These are phyloP conservation scores for Zoanthus gigantus DNA, from an alignment of 92 coral and sea anemone species.

Conservation along the genomic window DNA sequence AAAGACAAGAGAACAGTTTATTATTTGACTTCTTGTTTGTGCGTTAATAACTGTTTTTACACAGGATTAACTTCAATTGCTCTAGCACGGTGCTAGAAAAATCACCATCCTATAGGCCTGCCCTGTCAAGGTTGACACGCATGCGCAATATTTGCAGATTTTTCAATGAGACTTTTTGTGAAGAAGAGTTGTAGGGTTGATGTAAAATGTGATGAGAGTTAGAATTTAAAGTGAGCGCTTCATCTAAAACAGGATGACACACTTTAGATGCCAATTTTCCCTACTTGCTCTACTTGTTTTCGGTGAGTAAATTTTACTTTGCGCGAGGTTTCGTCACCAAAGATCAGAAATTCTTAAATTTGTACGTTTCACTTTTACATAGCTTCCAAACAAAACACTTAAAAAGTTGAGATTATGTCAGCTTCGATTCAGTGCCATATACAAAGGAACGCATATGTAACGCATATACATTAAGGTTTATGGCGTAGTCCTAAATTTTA, in stretches of 20 bases:
- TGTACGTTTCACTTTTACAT: background rate
- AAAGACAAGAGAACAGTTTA: no score
- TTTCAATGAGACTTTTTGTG: no score
- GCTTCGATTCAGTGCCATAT: background rate
- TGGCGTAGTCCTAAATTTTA: background rate
- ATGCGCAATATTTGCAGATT: background rate
- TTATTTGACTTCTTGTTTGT: no score
- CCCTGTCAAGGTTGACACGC: background rate
- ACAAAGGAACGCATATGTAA: background rate
- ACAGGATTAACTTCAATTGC: no score
- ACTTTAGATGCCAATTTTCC: background rate
- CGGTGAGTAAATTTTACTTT: background rate
- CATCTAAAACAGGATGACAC: background rate
- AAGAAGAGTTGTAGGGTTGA: background rate
- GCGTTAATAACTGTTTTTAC: no score
- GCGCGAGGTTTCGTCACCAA: background rate
- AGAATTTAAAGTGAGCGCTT: no score
- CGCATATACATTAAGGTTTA: background rate
- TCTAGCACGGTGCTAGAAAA: no score
- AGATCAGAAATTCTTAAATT: background rate
- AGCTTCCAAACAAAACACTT: background rate
- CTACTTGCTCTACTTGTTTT: background rate
- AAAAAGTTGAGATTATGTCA: background rate
- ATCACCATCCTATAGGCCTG: no score
- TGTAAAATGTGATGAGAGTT: background rate